Base-by-base conservation (phyloP, 2,797 vertebrate species). In the Pseudocheirus occidentalis region DNA sequence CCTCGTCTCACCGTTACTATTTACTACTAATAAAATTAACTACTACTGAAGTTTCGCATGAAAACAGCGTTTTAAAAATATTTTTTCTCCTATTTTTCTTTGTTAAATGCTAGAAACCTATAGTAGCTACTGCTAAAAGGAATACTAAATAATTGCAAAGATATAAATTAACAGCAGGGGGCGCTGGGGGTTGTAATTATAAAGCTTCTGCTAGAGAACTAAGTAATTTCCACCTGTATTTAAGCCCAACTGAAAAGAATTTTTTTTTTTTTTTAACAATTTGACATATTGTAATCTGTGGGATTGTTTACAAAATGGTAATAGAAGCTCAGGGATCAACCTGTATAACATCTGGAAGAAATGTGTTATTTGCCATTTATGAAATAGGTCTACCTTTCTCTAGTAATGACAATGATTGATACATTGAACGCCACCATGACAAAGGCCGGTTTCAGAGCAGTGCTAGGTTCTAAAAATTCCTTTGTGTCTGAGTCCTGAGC, bases 91-190 rank as follows among this genome's bases (percentile, higher is more conserved):
- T 54, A 24, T 96, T 95, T 89, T 57, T n/a, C 89, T 89, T 93
- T 93, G 31, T 6, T 87, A 31, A 40, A 55, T 40, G 53, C 73
- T 87, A 55, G 90, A 90, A 55, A 53, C 89, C n/a, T 62, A 29
- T 6, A 24, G 55, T 24, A 0, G 11, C 11, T 21, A 66, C n/a
- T 0, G 54, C 57, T 56, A 12, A 62, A 92, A 92, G 57, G 29
- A 50, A 34, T 34, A 5, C 46, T 55, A 11, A 28, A 29, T 52
- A 18, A 55, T 4, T 46, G 56, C 91, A 73, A 46, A 21, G 24
- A 66, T 18, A 0, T 53, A 53, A 57, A 29, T 6, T 55, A 92
- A 96, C 97, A 97, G 96, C 91, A 98, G 97, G 90, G 96, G 97
- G 97, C 46, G 97, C 97, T 97, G 57, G 46, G 27, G 95, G 56